phyloP scores from a whole-genome alignment of 2,888 invertebrate species.

The Mayetiola destructor region DNA sequence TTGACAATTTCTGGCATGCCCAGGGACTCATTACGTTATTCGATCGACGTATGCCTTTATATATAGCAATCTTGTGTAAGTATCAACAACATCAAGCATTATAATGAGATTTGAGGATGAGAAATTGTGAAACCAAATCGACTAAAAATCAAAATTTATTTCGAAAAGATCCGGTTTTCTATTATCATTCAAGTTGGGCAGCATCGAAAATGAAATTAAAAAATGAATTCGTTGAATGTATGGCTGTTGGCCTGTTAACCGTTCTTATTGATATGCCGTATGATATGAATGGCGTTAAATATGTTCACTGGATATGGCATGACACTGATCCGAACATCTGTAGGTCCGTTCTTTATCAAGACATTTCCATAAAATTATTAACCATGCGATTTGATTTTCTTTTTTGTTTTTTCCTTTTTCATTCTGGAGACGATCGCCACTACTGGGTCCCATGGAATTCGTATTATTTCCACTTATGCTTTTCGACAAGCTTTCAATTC shows the following conservation, averaged over 20 bases:
- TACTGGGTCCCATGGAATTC: constrained; percentile 78
- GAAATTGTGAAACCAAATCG: neutral
- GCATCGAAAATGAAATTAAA: constrained; percentile 40
- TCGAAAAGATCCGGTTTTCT: constrained; percentile 43
- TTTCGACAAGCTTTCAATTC: constrained; percentile 55
- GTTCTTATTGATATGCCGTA: constrained; percentile 65
- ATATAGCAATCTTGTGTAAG: constrained; percentile 59
- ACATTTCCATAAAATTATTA: neutral
- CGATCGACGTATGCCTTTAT: constrained; percentile 54
- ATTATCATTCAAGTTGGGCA: constrained; percentile 45
- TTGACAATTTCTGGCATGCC: constrained; percentile 75
- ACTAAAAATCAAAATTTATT: neutral
- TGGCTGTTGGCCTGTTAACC: constrained; percentile 52
- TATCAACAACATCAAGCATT: constrained; percentile 20
- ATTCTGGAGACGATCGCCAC: constrained; percentile 43
- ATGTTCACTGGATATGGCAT: constrained; percentile 76
- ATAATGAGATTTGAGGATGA: neutral
- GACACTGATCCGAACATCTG: constrained; percentile 53
- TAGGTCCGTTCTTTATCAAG: too few species aligned
- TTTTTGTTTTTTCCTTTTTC: neutral
- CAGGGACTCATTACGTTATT: constrained; percentile 58
- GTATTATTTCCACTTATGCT: constrained; percentile 66
- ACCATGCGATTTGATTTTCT: neutral
- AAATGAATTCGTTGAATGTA: constrained; percentile 44
- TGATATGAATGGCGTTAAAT: constrained; percentile 62